Percentiles rank a stretch among this genome's conserved stretches.
Conservation (phyloP, 2,888 invertebrate species). For the Sphaerophoria taeniata region DNA sequence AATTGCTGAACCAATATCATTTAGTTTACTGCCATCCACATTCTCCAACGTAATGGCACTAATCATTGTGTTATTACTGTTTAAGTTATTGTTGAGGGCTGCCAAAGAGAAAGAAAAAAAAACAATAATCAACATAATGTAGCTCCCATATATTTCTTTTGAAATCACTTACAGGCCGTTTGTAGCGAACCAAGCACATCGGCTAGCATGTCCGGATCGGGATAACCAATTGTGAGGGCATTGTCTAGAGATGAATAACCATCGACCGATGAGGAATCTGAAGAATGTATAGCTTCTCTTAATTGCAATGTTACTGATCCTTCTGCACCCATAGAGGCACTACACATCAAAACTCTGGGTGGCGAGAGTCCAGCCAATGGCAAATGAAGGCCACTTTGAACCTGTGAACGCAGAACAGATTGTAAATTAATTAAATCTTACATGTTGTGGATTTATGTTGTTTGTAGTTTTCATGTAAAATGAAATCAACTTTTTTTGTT, state of each 20-base stretch:
- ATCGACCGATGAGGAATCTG: conserved; percentile 75
- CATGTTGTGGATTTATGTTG: conserved; percentile 3
- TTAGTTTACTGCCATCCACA: conserved; percentile 67
- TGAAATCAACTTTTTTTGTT: conserved; percentile 33
- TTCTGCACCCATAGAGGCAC: conserved; percentile 83
- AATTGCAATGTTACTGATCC: conserved; percentile 83
- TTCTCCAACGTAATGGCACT: conserved; percentile 70
- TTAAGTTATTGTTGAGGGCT: conserved; percentile 78
- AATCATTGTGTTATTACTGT: conserved; percentile 72
- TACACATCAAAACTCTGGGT: conserved; percentile 80
- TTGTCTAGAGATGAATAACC: conserved; percentile 83
- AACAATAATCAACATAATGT: not conserved
- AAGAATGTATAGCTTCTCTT: conserved; percentile 81
- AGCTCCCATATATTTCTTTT: no score
- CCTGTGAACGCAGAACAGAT: conserved; percentile 76
- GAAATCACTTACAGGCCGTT: conserved; percentile 82
- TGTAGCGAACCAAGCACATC: conserved; percentile 88
- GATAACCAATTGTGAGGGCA: conserved; percentile 87
- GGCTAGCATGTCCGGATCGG: conserved; percentile 89
- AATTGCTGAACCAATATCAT: conserved; percentile 68
- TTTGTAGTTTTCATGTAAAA: conserved; percentile 30
- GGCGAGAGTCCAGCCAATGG: conserved; percentile 81
- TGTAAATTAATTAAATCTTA: conserved; percentile 50
- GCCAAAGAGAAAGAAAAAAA: conserved; percentile 47
- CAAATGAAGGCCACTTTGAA: conserved; percentile 82